Evolutionary conservation across 2,888 invertebrate genomes (phyloP), one percentile per base, ranked within the genome.

Genomic region (Nebria salina): DNA sequence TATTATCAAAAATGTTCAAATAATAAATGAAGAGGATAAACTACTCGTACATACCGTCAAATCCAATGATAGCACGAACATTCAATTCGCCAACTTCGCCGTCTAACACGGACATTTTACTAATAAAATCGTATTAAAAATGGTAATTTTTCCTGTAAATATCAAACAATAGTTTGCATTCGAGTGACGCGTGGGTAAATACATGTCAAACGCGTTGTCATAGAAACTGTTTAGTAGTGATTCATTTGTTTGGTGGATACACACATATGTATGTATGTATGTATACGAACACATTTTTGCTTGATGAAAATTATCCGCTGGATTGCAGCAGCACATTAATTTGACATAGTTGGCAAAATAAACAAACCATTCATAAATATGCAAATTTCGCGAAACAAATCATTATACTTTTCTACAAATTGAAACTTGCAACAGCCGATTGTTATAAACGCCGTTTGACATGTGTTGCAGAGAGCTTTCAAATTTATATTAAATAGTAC

Each of bases 21-120:
- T 75, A 77, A 78, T 75, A 78, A 87, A 87, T 79, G 89, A 88
- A 41, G 89, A 89, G 64, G 54, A n/a, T 25, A 42, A 82, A 77
- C 20, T 20, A 20, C 20, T 20, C 1, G 25, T 70, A 74, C 88
- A 88, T 88, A 94, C 96, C 96, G 89, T 96, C 95, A 89, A 96
- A 95, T 75, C 95, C 95, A 84, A 96, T 94, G 82, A 96, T 94
- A 72, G 93, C 93, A 78, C 92, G 90, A 4, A 94, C 88, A 85
- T 93, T 91, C 80, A 96, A 90, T 85, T 91, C 91, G 85, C 91
- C 90, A 1, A 93, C 91, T 83, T 93, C 91, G 84, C 88, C 89
- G 80, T 86, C 88, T 82, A 72, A 70, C 34, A 75, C 72, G 8
- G 70, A 72, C 72, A 72, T 72, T 72, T 72, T 34, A 25, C 26